A percentile compares a stretch with the other conserved stretches of the same genome.
phyloP scores from a whole-genome alignment of 2,797 vertebrate species.

The Lutjanus campechanus region DNA sequence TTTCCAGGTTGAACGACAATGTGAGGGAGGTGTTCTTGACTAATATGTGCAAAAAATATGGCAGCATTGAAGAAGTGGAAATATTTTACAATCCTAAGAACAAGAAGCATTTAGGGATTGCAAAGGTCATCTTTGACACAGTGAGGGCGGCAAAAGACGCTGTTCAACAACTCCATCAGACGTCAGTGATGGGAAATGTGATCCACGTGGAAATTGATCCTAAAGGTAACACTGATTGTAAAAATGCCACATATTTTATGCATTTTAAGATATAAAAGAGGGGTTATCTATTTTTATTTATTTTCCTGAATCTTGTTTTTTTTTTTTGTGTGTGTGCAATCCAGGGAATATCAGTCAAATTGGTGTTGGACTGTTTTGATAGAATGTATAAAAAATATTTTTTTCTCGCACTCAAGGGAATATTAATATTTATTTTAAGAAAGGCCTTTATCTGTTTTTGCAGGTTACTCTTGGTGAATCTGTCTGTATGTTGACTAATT shows the following conservation, averaged over 20 bases:
- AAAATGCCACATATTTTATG: not conserved
- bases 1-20: slow-evolving; percentile 97
- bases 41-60: slow-evolving; percentile 95
- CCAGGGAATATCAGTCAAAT: no score
- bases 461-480: not conserved
- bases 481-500: not conserved
- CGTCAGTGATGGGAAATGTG: slow-evolving; percentile 97
- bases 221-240: slow-evolving; percentile 87
- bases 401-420: no score
- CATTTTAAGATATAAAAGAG: not conserved
- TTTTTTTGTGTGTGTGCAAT: no score
- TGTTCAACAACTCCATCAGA: slow-evolving; percentile 92
- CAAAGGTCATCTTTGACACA: slow-evolving; percentile 94
- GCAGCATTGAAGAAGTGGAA: slow-evolving; percentile 93
- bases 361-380: no score
- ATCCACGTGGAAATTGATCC: slow-evolving; percentile 98
- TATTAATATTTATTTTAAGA: no score
- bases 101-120: slow-evolving; percentile 96
- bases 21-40: slow-evolving; percentile 92
- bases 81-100: slow-evolving; percentile 96
- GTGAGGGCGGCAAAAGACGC: slow-evolving; percentile 92
- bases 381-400: no score
- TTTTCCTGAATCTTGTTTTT: no score
- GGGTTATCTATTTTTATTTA: no score
- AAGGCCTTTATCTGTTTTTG: no score